Base-by-base conservation (phyloP, 30 jellyfish, hydroid and myxozoan genomes). In the Turritopsis dohrnii region DNA sequence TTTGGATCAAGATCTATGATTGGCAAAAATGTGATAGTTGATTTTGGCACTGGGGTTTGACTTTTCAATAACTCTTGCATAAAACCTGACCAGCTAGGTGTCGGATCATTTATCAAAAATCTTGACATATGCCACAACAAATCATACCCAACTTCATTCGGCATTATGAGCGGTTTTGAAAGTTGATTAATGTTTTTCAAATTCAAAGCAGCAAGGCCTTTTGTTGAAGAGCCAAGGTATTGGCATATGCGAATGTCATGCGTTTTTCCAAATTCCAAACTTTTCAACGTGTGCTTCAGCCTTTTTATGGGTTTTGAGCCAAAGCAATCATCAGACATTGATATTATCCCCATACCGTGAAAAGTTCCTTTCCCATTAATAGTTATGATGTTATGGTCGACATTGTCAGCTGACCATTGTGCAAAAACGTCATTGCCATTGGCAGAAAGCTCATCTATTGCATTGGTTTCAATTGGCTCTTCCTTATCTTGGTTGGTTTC, bases 1-100 rank as follows among this genome's bases (percentile, higher is more conserved):
- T 87, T 20, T 18, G 95, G 91, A 79, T 53, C 74, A 54, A 87
- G 65, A 75, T 87, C 95, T 20, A 82, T 87, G 8, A 81, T 87
- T 60, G 91, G 91, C 1, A 88, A 27, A 53, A 88, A 76, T 52
- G 29, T 41, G 3, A 82, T 54, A 1, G 52, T 18, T 22, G 96
- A 66, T 41, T 74, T 66, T 8, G 29, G 72, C 53, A 71, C 66
- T 25, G 28, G 60, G 28, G 28, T 75, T 28, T 87, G 1, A 29
- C 74, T 83, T 60, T 77, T 82, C 18, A 66, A 26, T 24, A 53
- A 71, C 65, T 54, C 24, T 76, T 88, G 96, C 96, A 88, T 74
- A 80, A 82, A 82, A 28, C 92, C 94, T 8, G 84, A 79, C 94
- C 96, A 88, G 88, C 75, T 88, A 23, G 91, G 88, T 24, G 21